Evolutionary conservation across 1,140 invertebrate species (phyloP), one percentile per base, ranked within the genome.

Genomic region (Drosophila neocordata): DNA sequence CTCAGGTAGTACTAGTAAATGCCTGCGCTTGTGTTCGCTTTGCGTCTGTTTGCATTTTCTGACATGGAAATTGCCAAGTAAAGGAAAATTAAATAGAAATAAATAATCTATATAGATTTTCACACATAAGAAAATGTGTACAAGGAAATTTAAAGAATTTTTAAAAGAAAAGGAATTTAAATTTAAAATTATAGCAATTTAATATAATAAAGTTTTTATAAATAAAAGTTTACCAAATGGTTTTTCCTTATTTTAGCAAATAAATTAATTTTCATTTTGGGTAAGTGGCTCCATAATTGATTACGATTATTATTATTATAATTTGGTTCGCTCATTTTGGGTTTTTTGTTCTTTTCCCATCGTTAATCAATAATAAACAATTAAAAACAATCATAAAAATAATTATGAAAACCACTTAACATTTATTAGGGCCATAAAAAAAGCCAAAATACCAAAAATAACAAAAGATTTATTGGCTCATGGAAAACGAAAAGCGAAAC

Each of bases 361-460:
- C 24, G 35, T 15, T 18, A 38, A 11, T 31, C 20, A 13, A 68
- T 69, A 62, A 73, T 6, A 31, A 67, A 44, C 65, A 75, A 79
- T 79, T 82, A 76, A 68, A 79, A 73, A 63, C 18, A 62, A 44
- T 67, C 73, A 61, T 83, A 57, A 69, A 65, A 57, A 51, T 24
- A 73, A 89, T 88, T 79, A 89, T 55, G 66, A 63, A 56, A 79
- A 70, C 72, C 83, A 88, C 79, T 87, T 73, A 38, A 67, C 35
- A 44, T 64, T 63, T 65, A 72, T 69, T 69, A 72, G 34, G 34
- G 15, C 58, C 34, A 58, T 61, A 55, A 72, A 41, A 65, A 44
- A 41, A 11, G 8, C 18, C n/a, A 31, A 62, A 22, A 31, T 31
- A 31, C 7, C 9, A 18, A 48, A 48, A 48, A 48, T 48, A 34